Conservation (phyloP, 2,888 invertebrate species). For the Orchestes rusci region DNA sequence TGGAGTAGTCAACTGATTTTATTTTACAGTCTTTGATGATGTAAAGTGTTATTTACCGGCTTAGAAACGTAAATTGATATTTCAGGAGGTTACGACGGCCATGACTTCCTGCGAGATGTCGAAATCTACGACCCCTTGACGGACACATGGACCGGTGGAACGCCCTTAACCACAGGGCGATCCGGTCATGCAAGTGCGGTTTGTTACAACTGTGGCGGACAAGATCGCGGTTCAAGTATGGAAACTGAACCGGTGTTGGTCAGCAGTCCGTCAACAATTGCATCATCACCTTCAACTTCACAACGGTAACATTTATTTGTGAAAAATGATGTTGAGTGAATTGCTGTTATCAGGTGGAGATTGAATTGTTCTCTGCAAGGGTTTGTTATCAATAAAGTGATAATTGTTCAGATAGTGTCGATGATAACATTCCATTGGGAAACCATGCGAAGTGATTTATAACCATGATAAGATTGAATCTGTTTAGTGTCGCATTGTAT, state of each 20-base stretch:
- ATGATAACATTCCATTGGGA: no score
- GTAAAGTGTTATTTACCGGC: constrained; percentile 2
- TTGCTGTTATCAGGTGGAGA: no score
- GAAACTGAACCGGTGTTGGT: constrained; percentile 13
- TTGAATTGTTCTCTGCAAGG: no score
- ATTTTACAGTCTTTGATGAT: constrained; percentile 5
- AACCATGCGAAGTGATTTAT: no score
- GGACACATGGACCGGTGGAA: constrained; percentile 70
- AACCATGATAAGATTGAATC: no score
- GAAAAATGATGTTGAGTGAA: no score
- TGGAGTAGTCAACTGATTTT: no score
- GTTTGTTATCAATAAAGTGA: no score
- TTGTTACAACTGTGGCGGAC: constrained; percentile 49
- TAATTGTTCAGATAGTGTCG: no score
- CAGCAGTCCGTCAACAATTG: background rate
- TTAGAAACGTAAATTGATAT: no score
- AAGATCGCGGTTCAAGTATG: constrained; percentile 16
- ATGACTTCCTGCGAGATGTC: constrained; percentile 74
- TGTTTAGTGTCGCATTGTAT: no score
- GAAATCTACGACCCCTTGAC: constrained; percentile 79
- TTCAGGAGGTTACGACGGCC: constrained; percentile 84
- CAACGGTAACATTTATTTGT: constrained; percentile 3
- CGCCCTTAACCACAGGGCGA: constrained; percentile 66
- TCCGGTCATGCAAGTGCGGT: constrained; percentile 91
- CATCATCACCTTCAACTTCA: constrained; percentile 8